Base-by-base conservation (phyloP, 2,888 invertebrate species). In the Cryptocephalus moraei region DNA sequence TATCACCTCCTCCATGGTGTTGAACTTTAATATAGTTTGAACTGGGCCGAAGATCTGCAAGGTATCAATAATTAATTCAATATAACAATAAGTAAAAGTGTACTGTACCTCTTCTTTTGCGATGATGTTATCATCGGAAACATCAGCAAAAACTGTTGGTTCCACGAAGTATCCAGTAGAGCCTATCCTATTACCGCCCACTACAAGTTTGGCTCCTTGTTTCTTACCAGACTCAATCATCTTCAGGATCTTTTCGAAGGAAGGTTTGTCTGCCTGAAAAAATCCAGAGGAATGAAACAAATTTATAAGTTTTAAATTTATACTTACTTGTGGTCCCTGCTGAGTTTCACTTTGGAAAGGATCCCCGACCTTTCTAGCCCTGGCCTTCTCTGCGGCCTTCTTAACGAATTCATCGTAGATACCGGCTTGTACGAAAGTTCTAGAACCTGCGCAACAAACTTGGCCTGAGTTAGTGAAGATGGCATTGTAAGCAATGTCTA, bases 41-140 rank as follows among this genome's bases (percentile, higher is more conserved):
- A 92, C 91, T 0, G 92, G 92, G 0, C 92, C 92, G 65, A 93
- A 92, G 56, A 93, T 92, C 87, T 89, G 58, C 11, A 59, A 57
- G 1, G 14, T 22, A n/a, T 34, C 9, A 9, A 33, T 11, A 9
- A 36, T 36, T 4, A 36, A 36, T 36, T 4, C 36, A 36, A 22
- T 22, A 6, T 22, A 22, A 22, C 22, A 22, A 22, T 36, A 36
- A 36, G 2, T 4, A 36, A 6, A 6, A 11, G 12, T n/a, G 12
- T 4, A 12, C 6, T 63, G n/a, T 55, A 84, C 85, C 76, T 88
- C 88, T 69, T 88, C 85, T 55, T 73, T 75, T 9, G 85, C 83
- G 61, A 89, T 87, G 49, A 75, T 77, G 87, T 87, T 88, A 57
- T 82, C 68, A 61, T 89, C 88, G 43, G 75, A 77, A 9, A 87